Conservation (phyloP, 2,888 invertebrate species). For the Panorpa germanica region DNA sequence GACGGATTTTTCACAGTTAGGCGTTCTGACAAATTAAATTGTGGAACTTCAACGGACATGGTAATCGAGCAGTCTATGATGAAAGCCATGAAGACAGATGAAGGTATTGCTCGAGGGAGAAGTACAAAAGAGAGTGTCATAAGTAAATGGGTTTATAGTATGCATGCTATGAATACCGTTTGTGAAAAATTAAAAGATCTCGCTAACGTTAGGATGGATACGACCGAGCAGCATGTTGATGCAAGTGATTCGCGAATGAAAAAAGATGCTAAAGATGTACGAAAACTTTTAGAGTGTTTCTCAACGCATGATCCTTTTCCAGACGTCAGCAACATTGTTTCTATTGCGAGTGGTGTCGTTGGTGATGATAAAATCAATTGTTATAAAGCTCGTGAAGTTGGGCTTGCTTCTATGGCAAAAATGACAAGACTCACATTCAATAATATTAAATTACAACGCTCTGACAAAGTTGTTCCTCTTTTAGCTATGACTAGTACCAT, state of each 20-base stretch:
- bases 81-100: conserved; percentile 20
- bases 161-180: conserved; percentile 17
- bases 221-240: conserved; percentile 20
- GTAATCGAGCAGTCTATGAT: conserved; percentile 16
- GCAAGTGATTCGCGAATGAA: conserved; percentile 19
- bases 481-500: no score
- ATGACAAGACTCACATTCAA: no score
- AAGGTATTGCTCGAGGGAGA: conserved; percentile 21
- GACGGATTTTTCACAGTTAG: conserved; percentile 18
- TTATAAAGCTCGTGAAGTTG: conserved; percentile 16
- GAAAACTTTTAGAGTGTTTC: conserved; percentile 18
- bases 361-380: conserved; percentile 13
- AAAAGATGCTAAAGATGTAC: conserved; percentile 15
- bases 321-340: conserved; percentile 11
- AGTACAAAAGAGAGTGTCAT: conserved; percentile 21
- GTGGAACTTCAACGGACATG: conserved; percentile 18
- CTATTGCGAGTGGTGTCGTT: conserved; percentile 12
- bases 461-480: no score
- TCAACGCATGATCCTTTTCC: conserved; percentile 18
- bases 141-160: conserved; percentile 19
- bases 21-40: conserved; percentile 20
- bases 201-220: conserved; percentile 17
- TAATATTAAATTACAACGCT: no score
- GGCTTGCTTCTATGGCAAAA: conserved; percentile 15
- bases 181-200: conserved; percentile 17